Conservation (phyloP, 2,888 invertebrate species). For the Ophraella communa region DNA sequence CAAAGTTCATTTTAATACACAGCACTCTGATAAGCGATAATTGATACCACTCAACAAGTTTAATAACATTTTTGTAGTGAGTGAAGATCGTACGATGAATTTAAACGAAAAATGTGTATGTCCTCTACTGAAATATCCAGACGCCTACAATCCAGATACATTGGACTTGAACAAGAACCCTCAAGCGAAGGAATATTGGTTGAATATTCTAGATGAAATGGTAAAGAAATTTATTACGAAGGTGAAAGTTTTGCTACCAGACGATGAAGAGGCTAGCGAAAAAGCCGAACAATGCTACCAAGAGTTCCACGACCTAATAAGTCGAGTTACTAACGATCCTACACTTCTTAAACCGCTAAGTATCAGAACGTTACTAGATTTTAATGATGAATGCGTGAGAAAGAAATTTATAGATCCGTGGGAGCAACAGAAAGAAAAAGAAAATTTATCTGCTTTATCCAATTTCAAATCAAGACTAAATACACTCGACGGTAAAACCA, state of each 20-base stretch:
- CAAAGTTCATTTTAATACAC: neutral
- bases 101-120: conserved; percentile 61
- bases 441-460: conserved; percentile 82
- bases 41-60: neutral
- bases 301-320: conserved; percentile 81
- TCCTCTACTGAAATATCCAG: conserved; percentile 78
- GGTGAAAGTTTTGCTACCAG: conserved; percentile 80
- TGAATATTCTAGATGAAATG: conserved; percentile 86
- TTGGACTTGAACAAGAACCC: conserved; percentile 85
- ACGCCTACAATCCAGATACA: conserved; percentile 88
- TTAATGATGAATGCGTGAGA: conserved; percentile 89
- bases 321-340: conserved; percentile 77
- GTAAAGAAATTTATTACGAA: conserved; percentile 84
- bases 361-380: conserved; percentile 87
- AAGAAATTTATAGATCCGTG: conserved; percentile 92
- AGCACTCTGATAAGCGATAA: neutral
- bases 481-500: conserved; percentile 72
- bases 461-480: conserved; percentile 72
- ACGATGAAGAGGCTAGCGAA: conserved; percentile 76
- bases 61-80: neutral
- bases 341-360: conserved; percentile 82
- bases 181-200: conserved; percentile 91
- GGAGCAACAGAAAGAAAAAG: conserved; percentile 83
- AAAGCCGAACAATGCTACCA: conserved; percentile 83
- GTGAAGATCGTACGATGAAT: conserved; percentile 25